These are phyloP conservation scores for Drosophila acutilabella DNA, from an alignment of 2,888 invertebrate species.

Conservation along the genomic window DNA sequence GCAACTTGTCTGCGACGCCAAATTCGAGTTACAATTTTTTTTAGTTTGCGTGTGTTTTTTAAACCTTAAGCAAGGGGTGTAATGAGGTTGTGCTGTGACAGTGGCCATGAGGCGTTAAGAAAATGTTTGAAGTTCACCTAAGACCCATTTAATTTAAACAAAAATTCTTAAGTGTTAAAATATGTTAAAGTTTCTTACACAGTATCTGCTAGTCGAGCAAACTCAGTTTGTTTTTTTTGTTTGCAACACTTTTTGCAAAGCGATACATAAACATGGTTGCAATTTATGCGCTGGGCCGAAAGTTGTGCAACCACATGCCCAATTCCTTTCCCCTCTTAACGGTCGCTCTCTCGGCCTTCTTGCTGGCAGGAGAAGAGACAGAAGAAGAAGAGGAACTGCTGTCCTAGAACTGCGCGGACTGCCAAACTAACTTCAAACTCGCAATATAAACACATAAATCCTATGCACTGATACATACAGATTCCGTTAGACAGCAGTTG, in stretches of 20 bases:
- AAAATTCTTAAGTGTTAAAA: no score
- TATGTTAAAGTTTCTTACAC: background rate
- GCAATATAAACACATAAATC: slow-evolving; percentile 80
- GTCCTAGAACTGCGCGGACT: slow-evolving; percentile 62
- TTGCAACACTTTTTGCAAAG: slow-evolving; percentile 52
- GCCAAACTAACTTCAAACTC: slow-evolving; percentile 82
- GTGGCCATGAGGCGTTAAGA: no score
- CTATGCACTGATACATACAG: slow-evolving; percentile 77
- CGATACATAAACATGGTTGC: slow-evolving; percentile 60
- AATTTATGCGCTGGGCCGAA: slow-evolving; percentile 53
- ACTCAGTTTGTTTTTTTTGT: slow-evolving; percentile 9
- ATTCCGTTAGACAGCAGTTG: slow-evolving; percentile 49
- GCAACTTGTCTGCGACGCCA: slow-evolving; percentile 52
- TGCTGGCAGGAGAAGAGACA: background rate
- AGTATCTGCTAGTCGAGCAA: background rate
- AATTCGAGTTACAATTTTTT: slow-evolving; percentile 10
- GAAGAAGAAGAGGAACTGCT: slow-evolving; percentile 27
- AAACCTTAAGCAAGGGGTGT: background rate
- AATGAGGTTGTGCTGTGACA: background rate
- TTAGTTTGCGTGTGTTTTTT: background rate
- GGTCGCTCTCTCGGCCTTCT: background rate
- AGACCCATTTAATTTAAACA: no score
- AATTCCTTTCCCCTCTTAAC: slow-evolving; percentile 1
- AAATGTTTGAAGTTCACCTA: no score
- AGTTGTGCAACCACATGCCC: slow-evolving; percentile 52